A percentile compares a stretch with the other conserved stretches of the same genome.
These are phyloP conservation scores for Phataginus tricuspis DNA, from an alignment of 2,797 vertebrate genomes.

Conservation along the genomic window DNA sequence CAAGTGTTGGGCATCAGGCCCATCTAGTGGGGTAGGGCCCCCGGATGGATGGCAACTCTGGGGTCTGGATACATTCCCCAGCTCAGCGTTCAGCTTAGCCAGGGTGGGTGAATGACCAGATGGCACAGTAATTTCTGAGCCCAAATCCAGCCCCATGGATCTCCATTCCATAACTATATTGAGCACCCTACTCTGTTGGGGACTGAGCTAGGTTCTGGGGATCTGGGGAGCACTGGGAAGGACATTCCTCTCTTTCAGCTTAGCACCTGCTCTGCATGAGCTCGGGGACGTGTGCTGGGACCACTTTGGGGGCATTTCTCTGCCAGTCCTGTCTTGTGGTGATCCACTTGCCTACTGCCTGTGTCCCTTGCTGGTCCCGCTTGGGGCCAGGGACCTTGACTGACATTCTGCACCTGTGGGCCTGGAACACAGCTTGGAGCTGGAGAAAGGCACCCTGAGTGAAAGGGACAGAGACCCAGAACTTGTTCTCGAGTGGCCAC, in stretches of 20 bases:
- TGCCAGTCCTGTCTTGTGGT: not conserved
- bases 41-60: not conserved
- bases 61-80: not conserved
- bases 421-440: not conserved
- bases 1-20: not conserved
- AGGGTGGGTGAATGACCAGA: not conserved
- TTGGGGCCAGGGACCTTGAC: not conserved
- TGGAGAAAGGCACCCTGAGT: not conserved
- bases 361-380: not conserved
- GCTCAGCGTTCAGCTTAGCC: not conserved
- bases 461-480: not conserved
- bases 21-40: no score
- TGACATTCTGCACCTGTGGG: not conserved
- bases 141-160: not conserved
- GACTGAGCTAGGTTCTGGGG: not conserved
- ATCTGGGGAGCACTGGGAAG: not conserved
- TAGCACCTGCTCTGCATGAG: not conserved
- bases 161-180: not conserved
- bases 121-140: not conserved
- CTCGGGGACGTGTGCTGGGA: not conserved
- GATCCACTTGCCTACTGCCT: not conserved
- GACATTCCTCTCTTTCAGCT: not conserved
- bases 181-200: not conserved
- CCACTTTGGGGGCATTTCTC: not conserved
- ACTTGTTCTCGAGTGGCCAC: not conserved